Conservation (phyloP, 2,797 vertebrate species). For the Apogon talboti region DNA sequence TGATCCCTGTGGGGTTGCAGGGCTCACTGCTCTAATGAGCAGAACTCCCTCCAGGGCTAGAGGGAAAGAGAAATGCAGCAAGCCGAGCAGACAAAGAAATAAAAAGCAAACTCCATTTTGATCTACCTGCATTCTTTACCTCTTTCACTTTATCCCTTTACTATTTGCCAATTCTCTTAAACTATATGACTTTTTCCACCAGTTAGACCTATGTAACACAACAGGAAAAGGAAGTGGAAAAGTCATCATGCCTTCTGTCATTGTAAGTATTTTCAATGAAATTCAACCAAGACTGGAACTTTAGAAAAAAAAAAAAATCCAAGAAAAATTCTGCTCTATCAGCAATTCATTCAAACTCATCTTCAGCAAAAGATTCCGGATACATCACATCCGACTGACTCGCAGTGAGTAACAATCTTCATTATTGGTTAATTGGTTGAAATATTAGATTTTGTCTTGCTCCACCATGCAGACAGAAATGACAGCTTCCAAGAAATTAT, state of each 20-base stretch:
- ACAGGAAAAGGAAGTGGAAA: too few relatives aligned
- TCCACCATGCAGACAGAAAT: conserved; percentile 12
- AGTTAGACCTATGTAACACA: conserved; percentile 1
- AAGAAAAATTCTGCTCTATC: neutral
- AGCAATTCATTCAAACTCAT: neutral
- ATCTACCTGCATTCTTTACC: conserved; percentile 50
- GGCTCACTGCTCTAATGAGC: conserved; percentile 79
- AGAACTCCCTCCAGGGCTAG: conserved; percentile 69
- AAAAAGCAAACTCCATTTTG: conserved; percentile 49
- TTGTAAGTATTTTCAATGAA: neutral
- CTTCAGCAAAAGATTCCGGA: too few relatives aligned
- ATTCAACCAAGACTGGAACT: neutral
- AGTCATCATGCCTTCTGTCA: neutral
- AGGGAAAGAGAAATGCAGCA: conserved; percentile 47
- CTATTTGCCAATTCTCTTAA: conserved; percentile 2
- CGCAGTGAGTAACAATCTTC: neutral
- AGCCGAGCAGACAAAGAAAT: conserved; percentile 62
- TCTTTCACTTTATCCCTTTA: conserved; percentile 10
- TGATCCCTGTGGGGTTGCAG: conserved; percentile 75
- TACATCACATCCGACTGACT: too few relatives aligned
- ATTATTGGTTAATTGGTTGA: conserved; percentile 1
- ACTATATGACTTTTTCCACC: neutral
- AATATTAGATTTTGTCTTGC: conserved; percentile 12
- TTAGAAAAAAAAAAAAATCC: too few relatives aligned
- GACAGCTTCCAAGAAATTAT: conserved; percentile 16